Evolutionary conservation across 2,113 vertebrate genomes (phyloP).

Genomic region (Platysternon megacephalum): DNA sequence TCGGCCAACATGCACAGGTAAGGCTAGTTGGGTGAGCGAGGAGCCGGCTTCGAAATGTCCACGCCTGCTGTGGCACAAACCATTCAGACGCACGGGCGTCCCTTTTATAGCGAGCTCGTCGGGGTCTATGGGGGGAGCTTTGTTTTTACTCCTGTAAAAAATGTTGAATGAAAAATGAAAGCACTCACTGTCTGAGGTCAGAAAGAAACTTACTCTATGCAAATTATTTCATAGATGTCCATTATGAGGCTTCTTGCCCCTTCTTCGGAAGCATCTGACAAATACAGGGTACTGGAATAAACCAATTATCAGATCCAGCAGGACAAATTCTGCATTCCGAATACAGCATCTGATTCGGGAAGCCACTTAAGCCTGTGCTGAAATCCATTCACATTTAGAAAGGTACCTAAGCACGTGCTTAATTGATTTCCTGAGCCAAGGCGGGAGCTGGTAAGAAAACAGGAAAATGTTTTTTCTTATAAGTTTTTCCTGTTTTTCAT

Average conservation of each 20-base stretch:
- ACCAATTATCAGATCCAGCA: fast-evolving
- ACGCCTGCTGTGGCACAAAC: no score
- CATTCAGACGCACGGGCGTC: fast-evolving
- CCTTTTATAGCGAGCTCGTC: fast-evolving
- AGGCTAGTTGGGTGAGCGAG: fast-evolving
- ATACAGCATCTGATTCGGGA: background rate
- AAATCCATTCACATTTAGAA: background rate
- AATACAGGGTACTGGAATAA: fast-evolving
- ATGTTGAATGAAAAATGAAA: background rate
- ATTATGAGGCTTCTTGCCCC: fast-evolving
- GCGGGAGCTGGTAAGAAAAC: background rate
- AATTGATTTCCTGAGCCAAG: background rate
- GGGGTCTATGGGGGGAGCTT: background rate
- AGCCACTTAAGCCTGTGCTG: background rate
- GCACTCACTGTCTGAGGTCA: background rate
- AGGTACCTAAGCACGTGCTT: fast-evolving
- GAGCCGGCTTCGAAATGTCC: fast-evolving
- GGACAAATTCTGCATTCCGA: background rate
- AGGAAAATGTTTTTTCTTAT: fast-evolving
- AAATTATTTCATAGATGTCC: background rate
- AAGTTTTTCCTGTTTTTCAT: background rate
- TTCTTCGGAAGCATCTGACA: background rate
- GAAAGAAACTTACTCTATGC: background rate
- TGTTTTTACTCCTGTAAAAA: background rate
- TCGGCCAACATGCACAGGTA: slow-evolving; percentile 93